Conservation (phyloP, 2,888 invertebrate species). For the Melieria picta region DNA sequence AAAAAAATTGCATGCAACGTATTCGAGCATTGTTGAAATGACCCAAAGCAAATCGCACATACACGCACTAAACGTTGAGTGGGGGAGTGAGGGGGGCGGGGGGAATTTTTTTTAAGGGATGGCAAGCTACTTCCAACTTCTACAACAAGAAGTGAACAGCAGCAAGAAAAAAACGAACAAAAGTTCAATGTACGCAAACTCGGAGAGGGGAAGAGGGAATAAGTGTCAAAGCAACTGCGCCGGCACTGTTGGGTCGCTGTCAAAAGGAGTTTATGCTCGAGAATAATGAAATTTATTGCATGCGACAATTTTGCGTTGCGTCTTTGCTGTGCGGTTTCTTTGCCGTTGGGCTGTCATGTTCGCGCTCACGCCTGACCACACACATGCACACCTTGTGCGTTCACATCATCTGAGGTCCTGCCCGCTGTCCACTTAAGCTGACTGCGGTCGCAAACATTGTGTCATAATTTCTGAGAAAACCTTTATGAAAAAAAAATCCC, state of each 20-base stretch:
- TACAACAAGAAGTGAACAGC: background rate
- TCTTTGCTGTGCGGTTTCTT: background rate
- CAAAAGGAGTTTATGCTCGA: conserved; percentile 28
- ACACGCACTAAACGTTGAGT: no score
- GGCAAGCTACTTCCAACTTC: background rate
- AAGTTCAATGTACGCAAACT: background rate
- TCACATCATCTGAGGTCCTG: no score
- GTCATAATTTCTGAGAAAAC: no score
- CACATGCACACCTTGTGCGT: background rate
- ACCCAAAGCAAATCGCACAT: no score
- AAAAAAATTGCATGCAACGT: conserved; percentile 22
- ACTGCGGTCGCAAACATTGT: no score
- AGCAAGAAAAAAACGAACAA: background rate
- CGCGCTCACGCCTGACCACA: no score
- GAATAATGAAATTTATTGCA: conserved; percentile 31
- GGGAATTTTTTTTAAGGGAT: background rate
- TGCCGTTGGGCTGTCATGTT: no score
- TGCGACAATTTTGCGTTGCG: conserved; percentile 12
- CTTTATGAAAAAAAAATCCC: background rate
- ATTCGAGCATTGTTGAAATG: no score
- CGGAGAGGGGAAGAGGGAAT: background rate
- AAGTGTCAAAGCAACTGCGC: no score
- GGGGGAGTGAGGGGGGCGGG: background rate
- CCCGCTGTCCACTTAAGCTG: no score
- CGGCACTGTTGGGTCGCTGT: background rate